These are phyloP conservation scores for Bostrychus sinensis DNA, from an alignment of 2,113 vertebrate species.

Conservation along the genomic window DNA sequence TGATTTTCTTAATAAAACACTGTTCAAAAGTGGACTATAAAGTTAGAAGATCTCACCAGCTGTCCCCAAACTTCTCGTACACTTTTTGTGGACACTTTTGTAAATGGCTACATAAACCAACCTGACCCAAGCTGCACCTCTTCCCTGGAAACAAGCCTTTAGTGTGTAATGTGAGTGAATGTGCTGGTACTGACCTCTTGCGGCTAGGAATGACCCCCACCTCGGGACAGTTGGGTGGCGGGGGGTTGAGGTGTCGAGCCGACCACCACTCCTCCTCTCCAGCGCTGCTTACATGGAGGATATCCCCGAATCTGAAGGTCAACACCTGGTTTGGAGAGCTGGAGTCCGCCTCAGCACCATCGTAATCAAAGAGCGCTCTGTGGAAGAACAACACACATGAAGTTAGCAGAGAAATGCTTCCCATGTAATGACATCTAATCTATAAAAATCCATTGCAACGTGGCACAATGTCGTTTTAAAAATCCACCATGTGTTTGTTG, in stretches of 20 bases:
- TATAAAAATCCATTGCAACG: too few species aligned
- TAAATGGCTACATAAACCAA: too few species aligned
- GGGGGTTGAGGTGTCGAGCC: constrained; percentile 85
- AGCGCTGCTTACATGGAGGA: constrained; percentile 93
- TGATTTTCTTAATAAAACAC: too few species aligned
- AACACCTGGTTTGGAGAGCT: constrained; percentile 90
- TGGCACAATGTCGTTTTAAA: too few species aligned
- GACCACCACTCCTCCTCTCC: constrained; percentile 99
- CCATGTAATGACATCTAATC: not conserved
- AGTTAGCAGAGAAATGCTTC: not conserved
- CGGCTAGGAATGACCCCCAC: constrained; percentile 98
- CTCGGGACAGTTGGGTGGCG: constrained; percentile 78
- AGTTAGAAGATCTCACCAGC: too few species aligned
- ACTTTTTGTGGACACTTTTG: too few species aligned
- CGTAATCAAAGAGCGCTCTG: constrained; percentile 87
- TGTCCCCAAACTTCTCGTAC: too few species aligned
- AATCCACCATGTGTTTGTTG: too few species aligned
- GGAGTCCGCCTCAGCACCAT: constrained; percentile 88
- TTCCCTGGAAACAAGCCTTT: not conserved
- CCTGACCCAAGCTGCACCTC: not conserved
- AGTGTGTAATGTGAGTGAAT: constrained; percentile 4
- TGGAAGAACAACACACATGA: constrained; percentile 5
- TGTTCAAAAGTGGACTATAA: too few species aligned
- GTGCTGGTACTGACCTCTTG: constrained; percentile 81
- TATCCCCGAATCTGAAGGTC: constrained; percentile 92